Evolutionary conservation across 2,888 invertebrate species (phyloP).

Genomic region (Helobdella robusta): DNA sequence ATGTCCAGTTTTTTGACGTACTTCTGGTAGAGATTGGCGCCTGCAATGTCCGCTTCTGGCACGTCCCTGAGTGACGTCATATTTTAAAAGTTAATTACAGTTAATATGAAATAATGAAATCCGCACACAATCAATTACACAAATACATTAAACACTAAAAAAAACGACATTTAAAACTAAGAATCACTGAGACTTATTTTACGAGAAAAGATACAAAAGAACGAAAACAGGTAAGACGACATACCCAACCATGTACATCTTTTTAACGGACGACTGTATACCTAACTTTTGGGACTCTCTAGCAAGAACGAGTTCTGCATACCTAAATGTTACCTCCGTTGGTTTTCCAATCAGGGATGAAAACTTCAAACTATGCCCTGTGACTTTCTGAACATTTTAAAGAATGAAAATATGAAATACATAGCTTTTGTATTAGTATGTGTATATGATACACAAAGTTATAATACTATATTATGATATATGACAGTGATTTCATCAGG

Average conservation of each 20-base stretch:
- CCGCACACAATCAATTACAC: neutral
- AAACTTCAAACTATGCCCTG: conserved; percentile 44
- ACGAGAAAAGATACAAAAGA: neutral
- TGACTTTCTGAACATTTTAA: conserved; percentile 42
- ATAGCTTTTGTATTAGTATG: neutral
- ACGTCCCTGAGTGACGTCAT: conserved; percentile 42
- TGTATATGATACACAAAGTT: too few species aligned
- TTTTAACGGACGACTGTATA: conserved; percentile 40
- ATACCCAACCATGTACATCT: conserved; percentile 48
- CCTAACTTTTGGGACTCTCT: conserved; percentile 42
- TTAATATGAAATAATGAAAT: neutral
- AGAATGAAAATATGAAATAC: neutral
- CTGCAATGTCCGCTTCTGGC: conserved; percentile 47
- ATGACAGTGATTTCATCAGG: too few species aligned
- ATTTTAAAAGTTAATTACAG: neutral
- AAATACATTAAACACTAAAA: neutral
- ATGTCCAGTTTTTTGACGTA: conserved; percentile 37
- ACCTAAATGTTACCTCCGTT: conserved; percentile 47
- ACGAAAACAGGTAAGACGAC: conserved; percentile 30
- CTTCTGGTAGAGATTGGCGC: conserved; percentile 47
- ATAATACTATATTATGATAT: too few species aligned
- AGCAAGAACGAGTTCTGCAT: conserved; percentile 45
- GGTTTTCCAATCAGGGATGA: conserved; percentile 47
- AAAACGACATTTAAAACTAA: neutral
- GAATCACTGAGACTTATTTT: neutral